Conservation (phyloP, 2,888 invertebrate species). For the Coleophora flavipennella region DNA sequence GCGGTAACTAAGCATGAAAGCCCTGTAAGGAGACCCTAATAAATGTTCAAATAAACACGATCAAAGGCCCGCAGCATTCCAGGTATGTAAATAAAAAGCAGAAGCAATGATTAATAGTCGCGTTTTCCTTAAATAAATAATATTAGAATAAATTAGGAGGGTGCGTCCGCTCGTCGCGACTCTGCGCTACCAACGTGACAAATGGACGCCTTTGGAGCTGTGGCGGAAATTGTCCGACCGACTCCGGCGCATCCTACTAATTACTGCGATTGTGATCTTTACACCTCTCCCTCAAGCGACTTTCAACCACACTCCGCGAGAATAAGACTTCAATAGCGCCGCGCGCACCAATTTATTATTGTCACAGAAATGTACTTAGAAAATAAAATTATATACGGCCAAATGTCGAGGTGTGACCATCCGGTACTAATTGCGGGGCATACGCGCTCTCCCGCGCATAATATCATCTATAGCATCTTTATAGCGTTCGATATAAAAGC, state of each 20-base stretch:
- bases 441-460: slow-evolving; percentile 20
- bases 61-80: slow-evolving; percentile 55
- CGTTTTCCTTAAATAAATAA: slow-evolving; percentile 72
- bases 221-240: slow-evolving; percentile 70
- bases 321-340: slow-evolving; percentile 23
- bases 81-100: slow-evolving; percentile 65
- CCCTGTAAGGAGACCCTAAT: slow-evolving; percentile 41
- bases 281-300: slow-evolving; percentile 22
- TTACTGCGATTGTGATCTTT: slow-evolving; percentile 67
- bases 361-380: slow-evolving; percentile 64
- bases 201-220: slow-evolving; percentile 68
- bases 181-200: slow-evolving; percentile 65
- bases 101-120: slow-evolving; percentile 67
- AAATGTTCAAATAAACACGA: slow-evolving; percentile 51
- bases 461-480: no score
- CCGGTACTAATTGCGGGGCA: slow-evolving; percentile 65
- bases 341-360: slow-evolving; percentile 40
- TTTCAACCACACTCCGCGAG: slow-evolving; percentile 26
- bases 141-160: slow-evolving; percentile 69
- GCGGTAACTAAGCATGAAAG: slow-evolving; percentile 29
- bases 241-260: slow-evolving; percentile 62
- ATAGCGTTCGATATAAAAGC: slow-evolving; percentile 40
- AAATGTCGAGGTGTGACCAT: slow-evolving; percentile 68
- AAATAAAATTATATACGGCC: slow-evolving; percentile 65
- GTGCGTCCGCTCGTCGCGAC: slow-evolving; percentile 58